phyloP scores from a whole-genome alignment of 2,888 invertebrate genomes.

The Harpagoxenus sublaevis region DNA sequence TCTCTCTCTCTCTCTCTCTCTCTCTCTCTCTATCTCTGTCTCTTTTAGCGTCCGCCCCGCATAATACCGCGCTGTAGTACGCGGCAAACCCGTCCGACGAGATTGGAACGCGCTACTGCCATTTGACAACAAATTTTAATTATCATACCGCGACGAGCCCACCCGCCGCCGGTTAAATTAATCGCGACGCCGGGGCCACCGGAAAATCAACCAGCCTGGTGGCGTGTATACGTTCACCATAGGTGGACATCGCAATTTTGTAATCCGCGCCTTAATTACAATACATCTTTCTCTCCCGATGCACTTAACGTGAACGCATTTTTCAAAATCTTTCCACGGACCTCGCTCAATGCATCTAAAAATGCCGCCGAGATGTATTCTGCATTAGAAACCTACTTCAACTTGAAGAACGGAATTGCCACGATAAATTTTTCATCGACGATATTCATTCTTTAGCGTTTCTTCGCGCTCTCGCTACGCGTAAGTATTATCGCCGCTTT shows the following conservation, averaged over 20 bases:
- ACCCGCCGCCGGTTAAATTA: slow-evolving; percentile 74
- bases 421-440: slow-evolving; percentile 18
- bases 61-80: neutral
- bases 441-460: slow-evolving; percentile 26
- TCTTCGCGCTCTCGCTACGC: neutral
- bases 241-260: neutral
- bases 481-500: slow-evolving; percentile 20
- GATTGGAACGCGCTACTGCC: slow-evolving; percentile 70
- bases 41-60: neutral
- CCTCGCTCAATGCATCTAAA: neutral
- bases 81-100: slow-evolving; percentile 20
- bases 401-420: slow-evolving; percentile 4
- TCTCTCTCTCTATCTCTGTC: neutral
- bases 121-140: slow-evolving; percentile 83
- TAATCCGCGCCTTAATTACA: neutral
- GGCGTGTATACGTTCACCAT: neutral
- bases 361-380: neutral
- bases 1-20: neutral
- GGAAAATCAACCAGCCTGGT: slow-evolving; percentile 54
- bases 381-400: neutral
- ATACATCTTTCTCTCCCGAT: neutral
- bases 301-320: neutral
- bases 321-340: neutral
- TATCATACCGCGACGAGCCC: slow-evolving; percentile 77
- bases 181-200: slow-evolving; percentile 65